These are phyloP conservation scores for Labia minor DNA, from an alignment of 2,888 invertebrate species.

Conservation along the genomic window DNA sequence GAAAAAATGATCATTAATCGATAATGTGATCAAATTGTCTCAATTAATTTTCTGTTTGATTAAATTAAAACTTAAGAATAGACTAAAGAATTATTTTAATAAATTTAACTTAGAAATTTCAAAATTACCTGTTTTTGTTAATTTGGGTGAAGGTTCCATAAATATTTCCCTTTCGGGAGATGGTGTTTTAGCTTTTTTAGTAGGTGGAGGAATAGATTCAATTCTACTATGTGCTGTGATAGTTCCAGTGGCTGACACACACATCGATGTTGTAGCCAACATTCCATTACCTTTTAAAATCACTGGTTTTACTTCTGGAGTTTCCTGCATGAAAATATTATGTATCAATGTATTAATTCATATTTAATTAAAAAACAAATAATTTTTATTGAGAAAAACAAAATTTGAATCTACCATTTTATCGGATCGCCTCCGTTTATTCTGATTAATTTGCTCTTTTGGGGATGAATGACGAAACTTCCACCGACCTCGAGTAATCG, in stretches of 20 bases:
- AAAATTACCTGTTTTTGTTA: background rate
- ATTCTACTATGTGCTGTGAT: background rate
- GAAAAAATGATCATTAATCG: no score
- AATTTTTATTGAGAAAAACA: no score
- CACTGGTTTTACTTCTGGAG: background rate
- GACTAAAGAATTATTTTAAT: no score
- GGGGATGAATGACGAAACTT: constrained; percentile 29
- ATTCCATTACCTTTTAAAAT: background rate
- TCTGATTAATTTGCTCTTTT: constrained; percentile 29
- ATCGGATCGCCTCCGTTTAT: constrained; percentile 34
- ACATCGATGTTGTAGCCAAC: background rate
- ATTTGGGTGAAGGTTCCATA: background rate
- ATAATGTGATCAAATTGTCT: no score
- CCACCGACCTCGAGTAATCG: constrained; percentile 30
- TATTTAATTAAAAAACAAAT: no score
- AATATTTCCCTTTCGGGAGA: no score
- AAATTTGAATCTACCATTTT: background rate
- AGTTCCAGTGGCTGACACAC: background rate
- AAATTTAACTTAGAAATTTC: no score
- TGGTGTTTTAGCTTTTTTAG: background rate
- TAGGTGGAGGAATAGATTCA: background rate
- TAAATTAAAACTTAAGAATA: no score
- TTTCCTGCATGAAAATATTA: no score
- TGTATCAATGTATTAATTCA: no score
- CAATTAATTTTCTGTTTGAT: no score